These are phyloP conservation scores for Nannobrachium achirus DNA, from an alignment of 2,113 vertebrate genomes.

Conservation along the genomic window DNA sequence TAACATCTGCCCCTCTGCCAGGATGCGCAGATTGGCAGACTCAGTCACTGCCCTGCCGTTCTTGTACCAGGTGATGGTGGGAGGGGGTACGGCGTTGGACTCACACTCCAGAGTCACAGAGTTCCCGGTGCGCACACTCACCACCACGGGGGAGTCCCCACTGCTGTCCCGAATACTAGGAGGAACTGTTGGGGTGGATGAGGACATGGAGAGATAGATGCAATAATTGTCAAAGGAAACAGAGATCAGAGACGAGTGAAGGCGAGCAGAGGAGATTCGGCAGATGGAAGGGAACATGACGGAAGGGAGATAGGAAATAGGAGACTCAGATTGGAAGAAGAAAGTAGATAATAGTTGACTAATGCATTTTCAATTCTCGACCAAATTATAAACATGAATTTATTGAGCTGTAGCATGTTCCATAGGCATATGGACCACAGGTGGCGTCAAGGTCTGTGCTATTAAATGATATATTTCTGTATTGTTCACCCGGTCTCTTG, in stretches of 20 bases:
- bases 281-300: not conserved
- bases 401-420: no score
- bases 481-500: no score
- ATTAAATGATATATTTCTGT: no score
- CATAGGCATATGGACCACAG: no score
- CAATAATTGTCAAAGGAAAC: not conserved
- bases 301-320: not conserved
- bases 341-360: not conserved
- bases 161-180: conserved; percentile 89
- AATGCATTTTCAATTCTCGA: no score
- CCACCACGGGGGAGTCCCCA: conserved; percentile 80
- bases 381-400: no score
- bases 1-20: conserved; percentile 85
- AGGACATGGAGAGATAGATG: not conserved
- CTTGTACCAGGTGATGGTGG: conserved; percentile 93
- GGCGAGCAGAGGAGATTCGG: not conserved
- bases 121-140: conserved; percentile 83
- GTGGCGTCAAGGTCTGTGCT: no score
- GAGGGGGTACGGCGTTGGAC: conserved; percentile 91
- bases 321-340: not conserved
- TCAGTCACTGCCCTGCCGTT: conserved; percentile 82
- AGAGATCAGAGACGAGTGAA: not conserved
- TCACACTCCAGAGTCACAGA: conserved; percentile 85
- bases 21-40: conserved; percentile 75
- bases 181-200: conserved; percentile 80